phyloP scores from a whole-genome alignment of 2,113 vertebrate genomes.

The Lanius collurio region DNA sequence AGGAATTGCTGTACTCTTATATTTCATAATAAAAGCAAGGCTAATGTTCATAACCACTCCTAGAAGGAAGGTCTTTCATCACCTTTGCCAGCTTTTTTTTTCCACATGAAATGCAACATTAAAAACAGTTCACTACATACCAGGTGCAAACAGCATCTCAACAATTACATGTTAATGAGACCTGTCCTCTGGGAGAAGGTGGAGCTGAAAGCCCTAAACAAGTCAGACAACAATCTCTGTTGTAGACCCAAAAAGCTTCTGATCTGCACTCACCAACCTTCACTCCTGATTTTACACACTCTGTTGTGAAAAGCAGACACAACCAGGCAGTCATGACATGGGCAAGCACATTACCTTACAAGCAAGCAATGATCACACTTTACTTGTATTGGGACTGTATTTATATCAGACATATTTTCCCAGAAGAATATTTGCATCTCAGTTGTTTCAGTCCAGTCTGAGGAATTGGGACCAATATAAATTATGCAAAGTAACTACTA shows the following conservation, averaged over 20 bases:
- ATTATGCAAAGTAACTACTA: not conserved
- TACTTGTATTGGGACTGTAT: not conserved
- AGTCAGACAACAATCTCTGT: not conserved
- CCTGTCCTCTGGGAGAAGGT: not conserved
- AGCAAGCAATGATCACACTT: not conserved
- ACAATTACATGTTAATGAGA: not conserved
- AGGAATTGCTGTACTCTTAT: not conserved
- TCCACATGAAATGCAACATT: not conserved
- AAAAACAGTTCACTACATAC: not conserved
- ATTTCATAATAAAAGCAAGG: not conserved
- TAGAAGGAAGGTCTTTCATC: not conserved
- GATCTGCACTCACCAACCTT: not conserved
- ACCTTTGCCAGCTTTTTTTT: not conserved
- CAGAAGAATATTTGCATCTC: not conserved
- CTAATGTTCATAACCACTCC: not conserved
- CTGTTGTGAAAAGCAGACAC: not conserved
- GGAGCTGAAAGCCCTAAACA: not conserved
- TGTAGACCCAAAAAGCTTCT: not conserved
- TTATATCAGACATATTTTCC: not conserved
- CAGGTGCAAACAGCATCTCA: not conserved
- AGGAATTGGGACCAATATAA: not conserved
- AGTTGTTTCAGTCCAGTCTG: not conserved
- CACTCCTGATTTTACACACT: not conserved
- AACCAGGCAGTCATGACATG: not conserved
- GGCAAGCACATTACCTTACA: not conserved